Conservation (phyloP, 2,797 vertebrate genomes). For the Anguilla marmorata region DNA sequence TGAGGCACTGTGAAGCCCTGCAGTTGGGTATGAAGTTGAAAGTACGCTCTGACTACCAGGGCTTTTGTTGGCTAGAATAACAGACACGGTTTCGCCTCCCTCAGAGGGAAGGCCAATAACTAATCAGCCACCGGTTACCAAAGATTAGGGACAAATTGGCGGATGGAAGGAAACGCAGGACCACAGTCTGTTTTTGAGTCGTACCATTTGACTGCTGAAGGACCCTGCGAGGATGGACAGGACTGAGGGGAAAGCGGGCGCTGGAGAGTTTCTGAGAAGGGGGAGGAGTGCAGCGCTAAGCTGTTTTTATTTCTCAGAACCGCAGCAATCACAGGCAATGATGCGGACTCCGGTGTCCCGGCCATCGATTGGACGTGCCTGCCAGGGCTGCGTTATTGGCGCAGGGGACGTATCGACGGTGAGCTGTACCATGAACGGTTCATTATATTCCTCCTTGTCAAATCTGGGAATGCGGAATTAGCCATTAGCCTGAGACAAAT, state of each 20-base stretch:
- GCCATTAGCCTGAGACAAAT: constrained; percentile 42
- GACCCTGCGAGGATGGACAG: not conserved
- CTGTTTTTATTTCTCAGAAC: constrained; percentile 18
- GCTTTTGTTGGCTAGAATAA: constrained; percentile 13
- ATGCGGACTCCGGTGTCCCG: constrained; percentile 37
- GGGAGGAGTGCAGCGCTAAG: not conserved
- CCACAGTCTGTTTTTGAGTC: not conserved
- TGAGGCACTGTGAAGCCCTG: too few relatives aligned
- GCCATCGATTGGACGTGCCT: constrained; percentile 37
- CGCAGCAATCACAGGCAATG: constrained; percentile 34
- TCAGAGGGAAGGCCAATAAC: constrained; percentile 4
- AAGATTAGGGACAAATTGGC: constrained; percentile 9
- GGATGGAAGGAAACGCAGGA: constrained; percentile 7
- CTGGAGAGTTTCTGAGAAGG: constrained; percentile 1
- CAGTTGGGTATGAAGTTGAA: too few relatives aligned
- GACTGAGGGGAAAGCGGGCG: constrained; percentile 33
- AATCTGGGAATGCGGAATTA: constrained; percentile 42
- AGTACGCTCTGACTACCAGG: not conserved
- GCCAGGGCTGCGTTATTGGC: constrained; percentile 44
- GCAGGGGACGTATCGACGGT: constrained; percentile 29
- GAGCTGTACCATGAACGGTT: constrained; percentile 17
- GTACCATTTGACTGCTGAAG: not conserved
- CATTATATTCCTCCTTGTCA: constrained; percentile 37
- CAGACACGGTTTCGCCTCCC: constrained; percentile 13
- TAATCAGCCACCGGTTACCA: constrained; percentile 15